These are phyloP conservation scores for Dasysyrphus albostriatus DNA, from an alignment of 2,888 invertebrate species.

Conservation along the genomic window DNA sequence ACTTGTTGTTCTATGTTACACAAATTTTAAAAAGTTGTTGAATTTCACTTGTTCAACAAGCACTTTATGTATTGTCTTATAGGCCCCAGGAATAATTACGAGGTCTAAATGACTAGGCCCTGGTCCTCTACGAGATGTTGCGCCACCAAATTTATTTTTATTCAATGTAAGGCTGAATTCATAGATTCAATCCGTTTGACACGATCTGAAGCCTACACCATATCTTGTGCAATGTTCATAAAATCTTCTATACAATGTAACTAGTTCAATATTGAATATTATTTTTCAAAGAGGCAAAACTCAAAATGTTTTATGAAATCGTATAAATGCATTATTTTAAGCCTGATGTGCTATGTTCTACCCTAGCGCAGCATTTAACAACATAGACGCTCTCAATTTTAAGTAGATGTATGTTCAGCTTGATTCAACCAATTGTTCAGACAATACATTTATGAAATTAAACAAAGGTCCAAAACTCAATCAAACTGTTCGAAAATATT, in stretches of 20 bases:
- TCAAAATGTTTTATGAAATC: background rate
- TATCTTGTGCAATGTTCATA: background rate
- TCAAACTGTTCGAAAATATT: conserved; percentile 61
- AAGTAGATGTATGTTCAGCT: conserved; percentile 11
- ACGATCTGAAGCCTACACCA: too few relatives aligned
- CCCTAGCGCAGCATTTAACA: background rate
- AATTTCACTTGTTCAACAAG: too few relatives aligned
- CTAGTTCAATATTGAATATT: background rate
- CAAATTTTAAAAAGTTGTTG: too few relatives aligned
- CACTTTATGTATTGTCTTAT: too few relatives aligned
- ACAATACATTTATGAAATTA: conserved; percentile 74
- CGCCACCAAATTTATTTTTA: too few relatives aligned
- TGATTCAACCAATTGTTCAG: conserved; percentile 71
- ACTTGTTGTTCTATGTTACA: too few relatives aligned
- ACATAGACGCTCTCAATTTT: conserved; percentile 11
- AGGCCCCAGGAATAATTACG: too few relatives aligned
- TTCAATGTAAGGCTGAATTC: too few relatives aligned
- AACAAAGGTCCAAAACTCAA: conserved; percentile 71
- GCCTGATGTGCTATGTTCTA: background rate
- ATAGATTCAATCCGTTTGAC: too few relatives aligned
- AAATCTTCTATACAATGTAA: background rate
- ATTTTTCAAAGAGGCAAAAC: background rate
- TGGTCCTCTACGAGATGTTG: too few relatives aligned
- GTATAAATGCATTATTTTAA: conserved; percentile 31
- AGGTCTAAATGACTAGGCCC: too few relatives aligned